Percentiles rank a stretch among this genome's conserved stretches.
Conservation (phyloP, 2,797 vertebrate genomes). For the Zalophus californianus region DNA sequence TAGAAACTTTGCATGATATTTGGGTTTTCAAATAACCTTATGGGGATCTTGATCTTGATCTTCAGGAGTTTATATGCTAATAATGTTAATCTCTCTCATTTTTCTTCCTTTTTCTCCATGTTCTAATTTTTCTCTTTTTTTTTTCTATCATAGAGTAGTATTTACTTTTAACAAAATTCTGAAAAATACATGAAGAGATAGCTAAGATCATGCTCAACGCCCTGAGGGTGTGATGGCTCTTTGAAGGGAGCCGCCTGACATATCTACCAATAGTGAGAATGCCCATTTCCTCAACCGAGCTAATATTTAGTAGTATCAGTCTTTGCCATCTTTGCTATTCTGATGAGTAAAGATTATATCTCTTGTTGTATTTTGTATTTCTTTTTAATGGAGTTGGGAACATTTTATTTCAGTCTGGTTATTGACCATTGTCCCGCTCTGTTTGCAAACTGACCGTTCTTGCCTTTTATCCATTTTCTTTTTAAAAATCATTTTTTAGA, state of each 20-base stretch:
- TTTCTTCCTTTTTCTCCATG: neutral
- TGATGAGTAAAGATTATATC: neutral
- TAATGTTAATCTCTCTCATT: neutral
- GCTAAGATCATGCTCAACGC: neutral
- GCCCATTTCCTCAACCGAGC: neutral
- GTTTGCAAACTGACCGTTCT: neutral
- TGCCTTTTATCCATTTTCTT: neutral
- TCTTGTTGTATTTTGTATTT: neutral
- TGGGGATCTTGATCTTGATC: neutral
- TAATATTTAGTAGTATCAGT: neutral
- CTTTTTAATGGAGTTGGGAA: neutral
- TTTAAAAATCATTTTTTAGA: neutral
- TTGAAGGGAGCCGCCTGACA: neutral
- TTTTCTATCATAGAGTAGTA: neutral
- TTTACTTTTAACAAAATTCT: neutral
- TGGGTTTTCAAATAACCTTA: neutral
- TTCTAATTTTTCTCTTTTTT: neutral
- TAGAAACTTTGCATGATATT: neutral
- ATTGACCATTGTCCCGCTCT: neutral
- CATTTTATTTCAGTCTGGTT: neutral
- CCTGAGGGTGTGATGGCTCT: accelerated
- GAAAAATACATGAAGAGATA: neutral
- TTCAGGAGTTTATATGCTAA: neutral
- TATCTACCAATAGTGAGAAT: no score
- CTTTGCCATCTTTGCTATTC: neutral